Percentiles rank a stretch among this genome's conserved stretches.
These are phyloP conservation scores for Athene noctua DNA, from an alignment of 2,113 vertebrate genomes.

Conservation along the genomic window DNA sequence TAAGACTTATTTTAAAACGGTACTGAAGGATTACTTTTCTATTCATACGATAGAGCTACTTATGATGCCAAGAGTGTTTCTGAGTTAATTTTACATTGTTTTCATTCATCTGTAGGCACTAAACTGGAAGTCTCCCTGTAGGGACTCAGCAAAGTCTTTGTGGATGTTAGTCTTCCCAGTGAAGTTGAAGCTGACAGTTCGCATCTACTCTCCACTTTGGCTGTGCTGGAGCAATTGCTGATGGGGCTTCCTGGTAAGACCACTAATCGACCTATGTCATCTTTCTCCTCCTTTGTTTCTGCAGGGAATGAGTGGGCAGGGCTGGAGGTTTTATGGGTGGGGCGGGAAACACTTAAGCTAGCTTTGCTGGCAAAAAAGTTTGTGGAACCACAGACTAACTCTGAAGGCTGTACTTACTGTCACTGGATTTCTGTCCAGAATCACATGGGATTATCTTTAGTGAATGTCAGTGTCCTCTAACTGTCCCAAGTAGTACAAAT, in stretches of 20 bases:
- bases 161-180: background rate
- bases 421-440: background rate
- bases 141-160: background rate
- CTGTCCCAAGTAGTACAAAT: background rate
- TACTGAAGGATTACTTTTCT: background rate
- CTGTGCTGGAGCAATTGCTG: background rate
- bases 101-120: background rate
- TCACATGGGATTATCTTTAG: background rate
- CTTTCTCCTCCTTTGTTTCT: background rate
- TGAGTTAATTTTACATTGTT: background rate
- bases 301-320: background rate
- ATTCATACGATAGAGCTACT: background rate
- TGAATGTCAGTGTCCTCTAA: background rate
- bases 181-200: background rate
- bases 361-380: background rate
- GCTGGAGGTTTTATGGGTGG: background rate
- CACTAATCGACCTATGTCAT: background rate
- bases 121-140: background rate
- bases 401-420: background rate
- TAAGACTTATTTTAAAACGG: background rate
- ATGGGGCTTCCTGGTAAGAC: background rate
- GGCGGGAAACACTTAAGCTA: background rate
- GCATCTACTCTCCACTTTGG: background rate
- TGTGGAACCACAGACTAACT: background rate
- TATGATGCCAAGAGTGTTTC: background rate